These are phyloP conservation scores for Phortica okadai DNA, from an alignment of 2,888 invertebrate genomes.

Conservation along the genomic window DNA sequence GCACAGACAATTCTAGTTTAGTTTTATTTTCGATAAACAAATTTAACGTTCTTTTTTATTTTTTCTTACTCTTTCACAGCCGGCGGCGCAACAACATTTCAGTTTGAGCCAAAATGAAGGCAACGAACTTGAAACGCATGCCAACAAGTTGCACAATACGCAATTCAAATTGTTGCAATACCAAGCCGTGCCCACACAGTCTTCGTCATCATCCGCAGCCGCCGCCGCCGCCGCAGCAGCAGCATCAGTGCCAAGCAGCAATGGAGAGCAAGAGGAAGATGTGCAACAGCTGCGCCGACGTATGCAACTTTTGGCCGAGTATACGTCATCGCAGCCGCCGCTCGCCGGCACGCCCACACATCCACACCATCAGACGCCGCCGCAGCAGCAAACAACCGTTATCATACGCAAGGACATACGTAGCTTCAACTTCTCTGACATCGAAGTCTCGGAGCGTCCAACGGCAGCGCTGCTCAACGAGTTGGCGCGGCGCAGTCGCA, in stretches of 20 bases:
- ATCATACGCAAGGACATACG: slow-evolving; percentile 76
- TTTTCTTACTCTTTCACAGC: slow-evolving; percentile 46
- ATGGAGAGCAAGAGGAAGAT: slow-evolving; percentile 13
- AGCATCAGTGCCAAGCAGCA: slow-evolving; percentile 30
- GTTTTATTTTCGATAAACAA: not conserved
- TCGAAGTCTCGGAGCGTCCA: slow-evolving; percentile 74
- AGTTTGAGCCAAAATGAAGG: slow-evolving; percentile 49
- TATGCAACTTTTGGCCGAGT: slow-evolving; percentile 41
- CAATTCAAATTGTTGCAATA: slow-evolving; percentile 36
- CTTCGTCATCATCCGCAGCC: slow-evolving; percentile 8
- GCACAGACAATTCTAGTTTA: slow-evolving; percentile 13
- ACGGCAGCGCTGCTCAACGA: slow-evolving; percentile 68
- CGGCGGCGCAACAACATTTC: slow-evolving; percentile 52
- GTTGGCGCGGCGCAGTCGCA: slow-evolving; percentile 72
- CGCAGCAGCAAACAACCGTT: slow-evolving; percentile 67
- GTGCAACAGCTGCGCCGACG: slow-evolving; percentile 25
- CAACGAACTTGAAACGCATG: slow-evolving; percentile 54
- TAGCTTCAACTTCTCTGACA: slow-evolving; percentile 76
- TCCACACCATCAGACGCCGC: slow-evolving; percentile 34
- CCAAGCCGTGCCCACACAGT: slow-evolving; percentile 32
- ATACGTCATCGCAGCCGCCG: slow-evolving; percentile 47
- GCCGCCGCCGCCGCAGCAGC: not conserved
- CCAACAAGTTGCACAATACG: slow-evolving; percentile 22
- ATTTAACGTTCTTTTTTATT: slow-evolving; percentile 7
- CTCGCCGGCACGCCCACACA: slow-evolving; percentile 38